Base-by-base conservation (phyloP, 2,888 invertebrate species). In the Dynastes hyllus region DNA sequence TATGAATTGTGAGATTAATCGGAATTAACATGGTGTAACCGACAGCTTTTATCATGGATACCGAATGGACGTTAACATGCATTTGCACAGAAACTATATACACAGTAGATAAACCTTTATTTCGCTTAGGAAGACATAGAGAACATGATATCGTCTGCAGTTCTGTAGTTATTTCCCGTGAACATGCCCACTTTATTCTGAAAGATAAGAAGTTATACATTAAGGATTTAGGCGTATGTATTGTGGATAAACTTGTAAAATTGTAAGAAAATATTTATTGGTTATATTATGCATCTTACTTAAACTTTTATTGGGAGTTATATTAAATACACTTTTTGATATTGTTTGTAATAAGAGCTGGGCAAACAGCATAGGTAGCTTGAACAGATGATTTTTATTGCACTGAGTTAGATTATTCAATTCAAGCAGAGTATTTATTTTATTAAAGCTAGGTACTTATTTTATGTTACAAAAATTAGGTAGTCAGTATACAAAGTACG, bases 161-260 rank as follows among this genome's bases (percentile, higher is more conserved):
- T 37, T 81, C 78, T 58, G 76, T 63, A 6, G 67, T 79, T 27
- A 82, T 83, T 61, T 84, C 84, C 9, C 75, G 84, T 65, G 77
- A 81, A 63, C 84, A 84, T 81, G 84, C 83, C 1, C 50, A 67
- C 9, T 78, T 83, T 78, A 55, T 79, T 40, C 8, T 80, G 2
- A 55, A 76, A 76, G 58, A 78, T 75, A 76, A 76, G 27, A 78
- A 51, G 13, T 58, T 84, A n/a, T 80, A 70, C 29, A 58, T 84
- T 29, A 71, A 79, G 67, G 83, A 83, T 73, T 69, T 78, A 58
- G 66, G 79, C 16, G 84, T 83, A 80, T 61, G 53, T 77, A 51
- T 55, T 77, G 32, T 51, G 9, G 16, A 8, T 67, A 27, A 51
- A 63, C 2, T 51, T 32, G 32, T 3, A 32, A 32, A 32, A 32